A percentile compares a stretch with the other conserved stretches of the same genome.
phyloP scores from a whole-genome alignment of 2,113 vertebrate genomes.

The Piliocolobus tephrosceles region DNA sequence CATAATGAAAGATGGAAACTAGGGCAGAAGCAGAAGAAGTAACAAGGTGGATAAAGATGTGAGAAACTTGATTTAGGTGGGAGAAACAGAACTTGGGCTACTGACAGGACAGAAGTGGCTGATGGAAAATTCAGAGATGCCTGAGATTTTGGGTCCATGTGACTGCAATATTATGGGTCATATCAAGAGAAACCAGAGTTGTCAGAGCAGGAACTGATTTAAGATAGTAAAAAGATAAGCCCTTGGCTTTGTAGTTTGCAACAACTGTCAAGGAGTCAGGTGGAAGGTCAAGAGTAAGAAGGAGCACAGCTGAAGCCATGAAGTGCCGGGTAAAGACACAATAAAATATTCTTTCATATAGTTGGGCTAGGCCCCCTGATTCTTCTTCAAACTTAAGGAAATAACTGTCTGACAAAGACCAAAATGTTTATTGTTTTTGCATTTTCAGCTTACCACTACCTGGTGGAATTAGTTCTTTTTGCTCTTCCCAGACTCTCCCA shows the following conservation, averaged over 20 bases:
- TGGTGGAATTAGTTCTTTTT: neutral
- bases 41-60: neutral
- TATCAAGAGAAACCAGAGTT: neutral
- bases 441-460: neutral
- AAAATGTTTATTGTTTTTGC: no score
- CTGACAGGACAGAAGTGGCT: neutral
- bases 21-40: neutral
- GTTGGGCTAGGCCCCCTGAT: neutral
- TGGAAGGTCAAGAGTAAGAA: neutral
- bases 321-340: neutral
- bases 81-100: neutral
- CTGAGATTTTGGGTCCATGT: neutral
- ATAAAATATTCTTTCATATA: neutral
- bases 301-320: neutral
- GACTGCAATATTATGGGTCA: neutral
- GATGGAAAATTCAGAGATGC: neutral
- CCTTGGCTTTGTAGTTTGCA: neutral
- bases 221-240: neutral
- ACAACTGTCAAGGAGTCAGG: neutral
- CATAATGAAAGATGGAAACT: neutral
- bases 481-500: neutral
- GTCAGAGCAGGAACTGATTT: neutral
- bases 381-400: neutral
- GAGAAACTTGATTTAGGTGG: neutral
- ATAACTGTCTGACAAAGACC: neutral